Evolutionary conservation across 2,797 vertebrate genomes (phyloP).

Genomic region (Leptodactylus fallax): DNA sequence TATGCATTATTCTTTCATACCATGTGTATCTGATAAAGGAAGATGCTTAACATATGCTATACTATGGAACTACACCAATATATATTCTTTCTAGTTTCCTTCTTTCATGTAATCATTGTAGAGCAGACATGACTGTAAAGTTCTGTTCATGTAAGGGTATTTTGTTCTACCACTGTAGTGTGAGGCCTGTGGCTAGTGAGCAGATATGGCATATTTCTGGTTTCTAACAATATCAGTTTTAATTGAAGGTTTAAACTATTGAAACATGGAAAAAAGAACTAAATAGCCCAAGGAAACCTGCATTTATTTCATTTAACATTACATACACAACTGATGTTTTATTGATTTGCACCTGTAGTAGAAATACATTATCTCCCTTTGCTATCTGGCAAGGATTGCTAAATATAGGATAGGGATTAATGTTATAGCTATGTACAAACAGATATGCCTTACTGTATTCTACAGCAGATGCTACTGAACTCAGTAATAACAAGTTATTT

Average conservation of each 20-base stretch:
- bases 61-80: neutral
- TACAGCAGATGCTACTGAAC: too few species aligned
- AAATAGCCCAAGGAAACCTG: constrained; percentile 69
- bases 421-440: neutral
- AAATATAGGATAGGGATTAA: constrained; percentile 37
- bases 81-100: neutral
- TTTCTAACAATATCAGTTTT: constrained; percentile 68
- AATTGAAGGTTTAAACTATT: constrained; percentile 69
- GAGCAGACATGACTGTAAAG: constrained; percentile 63
- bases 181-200: constrained; percentile 66
- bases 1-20: neutral
- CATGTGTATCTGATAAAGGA: neutral
- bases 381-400: constrained; percentile 40
- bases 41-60: neutral
- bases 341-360: constrained; percentile 63
- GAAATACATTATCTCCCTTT: constrained; percentile 44
- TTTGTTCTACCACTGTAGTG: constrained; percentile 65
- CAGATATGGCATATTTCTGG: constrained; percentile 70
- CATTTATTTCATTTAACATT: constrained; percentile 71
- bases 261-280: constrained; percentile 66
- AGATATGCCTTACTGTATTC: neutral
- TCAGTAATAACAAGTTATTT: neutral
- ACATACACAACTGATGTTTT: constrained; percentile 68
- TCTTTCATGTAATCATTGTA: neutral
- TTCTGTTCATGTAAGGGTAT: constrained; percentile 66